Evolutionary conservation across 2,888 invertebrate species (phyloP).

Genomic region (Drosophila buzzatii): DNA sequence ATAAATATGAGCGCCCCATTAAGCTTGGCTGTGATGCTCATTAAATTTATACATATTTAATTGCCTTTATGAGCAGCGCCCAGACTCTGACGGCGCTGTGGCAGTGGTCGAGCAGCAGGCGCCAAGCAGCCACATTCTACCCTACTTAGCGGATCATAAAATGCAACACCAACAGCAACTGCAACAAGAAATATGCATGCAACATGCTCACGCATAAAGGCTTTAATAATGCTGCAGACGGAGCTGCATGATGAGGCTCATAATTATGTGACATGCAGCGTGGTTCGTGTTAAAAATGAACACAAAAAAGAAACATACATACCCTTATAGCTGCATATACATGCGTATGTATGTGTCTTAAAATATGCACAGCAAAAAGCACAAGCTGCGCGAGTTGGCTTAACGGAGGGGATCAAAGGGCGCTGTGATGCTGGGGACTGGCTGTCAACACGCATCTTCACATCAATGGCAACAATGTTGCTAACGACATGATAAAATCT

Average conservation of each 20-base stretch:
- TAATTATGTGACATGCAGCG: slow-evolving; percentile 75
- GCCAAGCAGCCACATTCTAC: slow-evolving; percentile 59
- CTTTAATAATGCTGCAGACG: slow-evolving; percentile 68
- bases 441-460: slow-evolving; percentile 60
- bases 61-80: slow-evolving; percentile 74
- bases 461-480: slow-evolving; percentile 63
- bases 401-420: background rate
- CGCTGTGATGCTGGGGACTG: slow-evolving; percentile 23
- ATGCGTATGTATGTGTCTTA: background rate
- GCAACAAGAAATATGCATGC: slow-evolving; percentile 35
- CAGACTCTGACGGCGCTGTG: slow-evolving; percentile 19
- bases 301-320: slow-evolving; percentile 56
- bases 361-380: slow-evolving; percentile 12
- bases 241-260: slow-evolving; percentile 60
- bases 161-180: slow-evolving; percentile 34
- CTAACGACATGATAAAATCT: slow-evolving; percentile 57
- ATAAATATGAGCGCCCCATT: slow-evolving; percentile 47
- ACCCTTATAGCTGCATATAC: background rate
- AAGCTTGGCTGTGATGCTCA: slow-evolving; percentile 56
- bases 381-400: background rate
- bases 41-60: slow-evolving; percentile 80
- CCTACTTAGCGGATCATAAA: slow-evolving; percentile 74
- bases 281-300: slow-evolving; percentile 43
- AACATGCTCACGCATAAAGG: slow-evolving; percentile 71
- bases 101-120: slow-evolving; percentile 37